Percentiles rank a stretch among this genome's conserved stretches.
phyloP scores from a whole-genome alignment of 2,113 vertebrate species.

The Anhinga anhinga region DNA sequence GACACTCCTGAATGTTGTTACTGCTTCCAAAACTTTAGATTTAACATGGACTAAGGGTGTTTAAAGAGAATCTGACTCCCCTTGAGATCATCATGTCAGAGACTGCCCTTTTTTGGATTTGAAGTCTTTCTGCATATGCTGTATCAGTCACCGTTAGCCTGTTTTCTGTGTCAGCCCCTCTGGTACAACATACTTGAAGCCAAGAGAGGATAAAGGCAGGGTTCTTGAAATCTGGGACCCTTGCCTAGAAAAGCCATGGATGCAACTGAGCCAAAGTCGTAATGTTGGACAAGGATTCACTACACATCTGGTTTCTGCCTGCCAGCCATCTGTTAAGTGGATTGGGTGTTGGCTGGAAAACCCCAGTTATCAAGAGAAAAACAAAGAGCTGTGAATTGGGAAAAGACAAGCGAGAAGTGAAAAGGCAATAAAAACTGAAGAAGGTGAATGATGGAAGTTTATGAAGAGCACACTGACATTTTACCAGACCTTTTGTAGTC shows the following conservation, averaged over 20 bases:
- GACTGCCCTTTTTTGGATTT: neutral
- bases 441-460: neutral
- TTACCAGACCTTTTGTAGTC: neutral
- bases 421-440: neutral
- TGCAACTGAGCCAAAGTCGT: conserved; percentile 12
- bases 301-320: conserved; percentile 59
- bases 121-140: neutral
- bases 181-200: neutral
- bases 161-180: neutral
- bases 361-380: conserved; percentile 23
- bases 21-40: neutral
- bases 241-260: conserved; percentile 44
- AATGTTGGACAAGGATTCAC: conserved; percentile 3
- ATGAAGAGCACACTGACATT: neutral
- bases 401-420: neutral
- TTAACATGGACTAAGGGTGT: neutral
- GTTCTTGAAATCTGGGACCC: conserved; percentile 45
- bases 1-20: neutral
- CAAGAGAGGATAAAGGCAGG: conserved; percentile 1
- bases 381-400: neutral
- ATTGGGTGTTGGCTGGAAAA: conserved; percentile 54
- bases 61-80: neutral
- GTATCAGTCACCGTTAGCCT: neutral
- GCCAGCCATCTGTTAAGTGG: conserved; percentile 57
- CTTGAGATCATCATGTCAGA: neutral